These are phyloP conservation scores for Vulpes vulpes DNA, from an alignment of 2,113 vertebrate species.

Conservation along the genomic window DNA sequence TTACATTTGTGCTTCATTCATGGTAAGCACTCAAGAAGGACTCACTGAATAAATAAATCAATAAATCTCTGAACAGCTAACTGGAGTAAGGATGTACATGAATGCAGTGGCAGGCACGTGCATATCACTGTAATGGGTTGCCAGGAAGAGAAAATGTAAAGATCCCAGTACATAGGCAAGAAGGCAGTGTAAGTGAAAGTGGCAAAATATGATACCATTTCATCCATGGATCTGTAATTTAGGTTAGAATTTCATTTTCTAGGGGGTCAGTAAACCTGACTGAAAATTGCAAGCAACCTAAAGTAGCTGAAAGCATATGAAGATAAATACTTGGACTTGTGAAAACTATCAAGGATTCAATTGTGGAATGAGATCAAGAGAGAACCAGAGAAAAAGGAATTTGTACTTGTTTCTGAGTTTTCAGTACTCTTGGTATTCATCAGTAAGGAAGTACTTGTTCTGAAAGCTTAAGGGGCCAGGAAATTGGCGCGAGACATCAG, in stretches of 20 bases:
- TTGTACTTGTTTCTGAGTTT: not conserved
- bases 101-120: not conserved
- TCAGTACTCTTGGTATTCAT: not conserved
- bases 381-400: not conserved
- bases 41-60: not conserved
- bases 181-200: not conserved
- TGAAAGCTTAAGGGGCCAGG: not conserved
- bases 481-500: not conserved
- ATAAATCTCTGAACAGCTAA: not conserved
- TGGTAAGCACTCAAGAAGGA: not conserved
- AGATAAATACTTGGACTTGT: not conserved
- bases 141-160: not conserved
- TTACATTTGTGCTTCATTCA: not conserved
- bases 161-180: not conserved
- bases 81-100: not conserved
- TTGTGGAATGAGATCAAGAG: not conserved
- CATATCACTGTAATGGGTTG: not conserved
- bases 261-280: not conserved
- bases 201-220: not conserved
- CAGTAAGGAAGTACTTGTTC: constrained; percentile 24
- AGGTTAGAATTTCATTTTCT: not conserved
- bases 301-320: not conserved
- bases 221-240: not conserved
- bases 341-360: not conserved
- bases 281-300: not conserved